Evolutionary conservation across 2,797 vertebrate species (phyloP).

Genomic region (Acropternis orthonyx): DNA sequence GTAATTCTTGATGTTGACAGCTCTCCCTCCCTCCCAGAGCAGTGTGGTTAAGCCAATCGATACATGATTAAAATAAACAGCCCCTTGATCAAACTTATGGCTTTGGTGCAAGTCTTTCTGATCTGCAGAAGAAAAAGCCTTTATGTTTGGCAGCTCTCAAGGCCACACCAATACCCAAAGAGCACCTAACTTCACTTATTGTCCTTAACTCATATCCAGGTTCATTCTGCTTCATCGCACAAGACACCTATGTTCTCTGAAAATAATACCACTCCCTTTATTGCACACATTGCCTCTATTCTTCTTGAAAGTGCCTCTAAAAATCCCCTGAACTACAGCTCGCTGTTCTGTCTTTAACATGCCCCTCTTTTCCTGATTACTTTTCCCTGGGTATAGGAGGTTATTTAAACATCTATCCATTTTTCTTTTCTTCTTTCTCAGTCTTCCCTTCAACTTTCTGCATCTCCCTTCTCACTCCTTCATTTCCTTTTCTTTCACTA

Average conservation of each 20-base stretch:
- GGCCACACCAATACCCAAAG: neutral
- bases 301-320: neutral
- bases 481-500: neutral
- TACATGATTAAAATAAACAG: constrained; percentile 62
- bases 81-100: constrained; percentile 42
- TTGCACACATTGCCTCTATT: neutral
- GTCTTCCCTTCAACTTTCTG: neutral
- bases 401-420: neutral
- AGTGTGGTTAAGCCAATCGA: constrained; percentile 43
- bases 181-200: constrained; percentile 9
- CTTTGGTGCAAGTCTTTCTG: neutral
- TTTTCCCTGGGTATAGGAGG: neutral
- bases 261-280: neutral
- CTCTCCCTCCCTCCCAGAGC: neutral
- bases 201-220: neutral
- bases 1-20: constrained; percentile 49
- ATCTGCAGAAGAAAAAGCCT: neutral
- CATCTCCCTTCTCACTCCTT: neutral
- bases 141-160: neutral
- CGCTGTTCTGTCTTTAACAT: neutral
- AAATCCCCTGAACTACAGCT: neutral
- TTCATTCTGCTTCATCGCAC: constrained; percentile 10
- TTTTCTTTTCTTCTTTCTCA: neutral
- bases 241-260: neutral
- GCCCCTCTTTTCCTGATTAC: neutral